Percentiles rank a stretch among this genome's conserved stretches.
Conservation (phyloP, 2,797 vertebrate species). For the Notolabrus celidotus region DNA sequence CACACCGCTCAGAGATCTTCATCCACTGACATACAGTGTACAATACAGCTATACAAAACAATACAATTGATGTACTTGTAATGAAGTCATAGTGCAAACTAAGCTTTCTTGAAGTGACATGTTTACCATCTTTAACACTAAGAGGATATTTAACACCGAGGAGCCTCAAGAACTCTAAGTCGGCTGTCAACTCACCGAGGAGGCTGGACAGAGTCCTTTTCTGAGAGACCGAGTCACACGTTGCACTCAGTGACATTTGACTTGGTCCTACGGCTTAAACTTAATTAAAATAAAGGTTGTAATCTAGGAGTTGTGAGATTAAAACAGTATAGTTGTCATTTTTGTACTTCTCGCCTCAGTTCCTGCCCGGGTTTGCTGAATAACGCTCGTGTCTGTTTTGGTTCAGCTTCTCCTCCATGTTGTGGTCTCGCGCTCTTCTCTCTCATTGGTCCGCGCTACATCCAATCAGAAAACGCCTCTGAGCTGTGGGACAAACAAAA, state of each 20-base stretch:
- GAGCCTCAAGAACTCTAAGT: too few relatives aligned
- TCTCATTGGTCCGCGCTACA: conserved; percentile 61
- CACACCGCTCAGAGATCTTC: too few relatives aligned
- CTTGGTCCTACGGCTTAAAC: not conserved
- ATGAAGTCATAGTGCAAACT: too few relatives aligned
- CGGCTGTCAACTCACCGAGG: conserved; percentile 76
- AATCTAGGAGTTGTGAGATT: accelerated
- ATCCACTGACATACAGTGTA: too few relatives aligned
- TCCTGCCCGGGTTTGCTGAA: too few relatives aligned
- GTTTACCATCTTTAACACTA: too few relatives aligned
- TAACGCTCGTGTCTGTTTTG: conserved; percentile 8
- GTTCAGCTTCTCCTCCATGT: conserved; percentile 27
- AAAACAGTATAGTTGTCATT: too few relatives aligned
- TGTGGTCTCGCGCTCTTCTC: conserved; percentile 64
- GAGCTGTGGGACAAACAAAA: conserved; percentile 9
- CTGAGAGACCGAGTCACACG: conserved; percentile 57
- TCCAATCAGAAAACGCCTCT: conserved; percentile 50
- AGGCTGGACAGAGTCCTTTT: conserved; percentile 75
- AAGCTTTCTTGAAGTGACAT: too few relatives aligned
- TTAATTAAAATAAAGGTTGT: not conserved
- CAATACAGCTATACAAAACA: too few relatives aligned
- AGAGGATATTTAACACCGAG: too few relatives aligned
- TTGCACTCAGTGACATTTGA: conserved; percentile 61
- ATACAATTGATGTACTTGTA: too few relatives aligned
- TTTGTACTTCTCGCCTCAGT: too few relatives aligned